Evolutionary conservation across 2,888 invertebrate species (phyloP).

Genomic region (Hyalella azteca): DNA sequence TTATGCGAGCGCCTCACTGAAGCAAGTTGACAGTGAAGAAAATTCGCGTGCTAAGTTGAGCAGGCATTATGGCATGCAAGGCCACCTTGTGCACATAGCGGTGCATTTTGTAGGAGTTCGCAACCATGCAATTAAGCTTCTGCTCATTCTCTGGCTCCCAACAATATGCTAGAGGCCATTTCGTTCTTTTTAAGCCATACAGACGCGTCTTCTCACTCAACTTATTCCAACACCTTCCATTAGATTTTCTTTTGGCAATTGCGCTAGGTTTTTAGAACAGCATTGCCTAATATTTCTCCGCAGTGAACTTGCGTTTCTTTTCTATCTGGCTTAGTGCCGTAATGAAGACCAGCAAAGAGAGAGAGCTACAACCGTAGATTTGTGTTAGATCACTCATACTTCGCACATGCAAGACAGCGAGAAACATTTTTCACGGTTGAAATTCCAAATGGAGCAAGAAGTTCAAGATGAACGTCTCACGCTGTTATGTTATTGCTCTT

Average conservation of each 20-base stretch:
- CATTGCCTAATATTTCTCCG: slow-evolving; percentile 31
- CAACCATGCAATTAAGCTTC: slow-evolving; percentile 32
- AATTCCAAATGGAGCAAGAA: slow-evolving; percentile 31
- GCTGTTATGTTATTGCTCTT: not conserved
- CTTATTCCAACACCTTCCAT: slow-evolving; percentile 36
- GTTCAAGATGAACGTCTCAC: not conserved
- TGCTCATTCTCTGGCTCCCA: slow-evolving; percentile 25
- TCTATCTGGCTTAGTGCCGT: slow-evolving; percentile 13
- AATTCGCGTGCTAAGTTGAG: slow-evolving; percentile 13
- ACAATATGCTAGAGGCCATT: slow-evolving; percentile 37
- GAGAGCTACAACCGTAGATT: slow-evolving; percentile 34
- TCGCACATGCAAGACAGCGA: not conserved
- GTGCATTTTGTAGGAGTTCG: not conserved
- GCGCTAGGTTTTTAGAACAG: not conserved
- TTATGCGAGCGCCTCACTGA: not conserved
- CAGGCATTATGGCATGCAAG: not conserved
- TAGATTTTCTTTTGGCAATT: slow-evolving; percentile 31
- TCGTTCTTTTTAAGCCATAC: slow-evolving; percentile 18
- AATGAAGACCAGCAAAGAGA: slow-evolving; percentile 23
- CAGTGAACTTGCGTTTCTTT: slow-evolving; percentile 10
- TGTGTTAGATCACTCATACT: slow-evolving; percentile 29
- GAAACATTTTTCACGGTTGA: not conserved
- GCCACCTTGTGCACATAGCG: slow-evolving; percentile 12
- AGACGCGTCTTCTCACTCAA: slow-evolving; percentile 36
- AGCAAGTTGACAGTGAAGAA: not conserved